Evolutionary conservation across 2,113 vertebrate genomes (phyloP), one percentile per base, ranked within the genome.

Genomic region (Chionomys nivalis): DNA sequence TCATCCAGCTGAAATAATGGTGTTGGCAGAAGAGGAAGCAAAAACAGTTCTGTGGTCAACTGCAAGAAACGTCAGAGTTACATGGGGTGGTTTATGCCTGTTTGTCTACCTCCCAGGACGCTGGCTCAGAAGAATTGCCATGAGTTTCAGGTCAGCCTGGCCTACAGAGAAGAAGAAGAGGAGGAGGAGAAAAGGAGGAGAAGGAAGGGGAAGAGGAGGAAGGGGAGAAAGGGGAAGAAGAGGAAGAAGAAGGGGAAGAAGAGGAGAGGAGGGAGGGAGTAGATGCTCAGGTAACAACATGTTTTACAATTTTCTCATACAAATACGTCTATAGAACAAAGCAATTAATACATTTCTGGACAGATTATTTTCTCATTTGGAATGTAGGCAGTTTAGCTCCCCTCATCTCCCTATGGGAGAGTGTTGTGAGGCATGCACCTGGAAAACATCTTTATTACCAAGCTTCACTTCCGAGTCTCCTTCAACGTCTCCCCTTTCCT

Each of bases 201-300:
- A 7, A 24, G 21, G 3, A 28, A 8, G 7, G 24, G 23, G 23
- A 58, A 61, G 1, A 7, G 6, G 58, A 61, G 21, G 2, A 47
- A 8, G 7, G 24, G 23, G 23, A 58, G 11, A 63, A 16, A 19
- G 28, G 16, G 55, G 23, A 8, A 24, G 23, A 21, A 8, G 23
- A 21, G 3, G 26, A 21, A 9, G 10, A 7, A 0, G 49, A 77
- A 77, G 0, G 2, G 10, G 13, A 24, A 2, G 28, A 33, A 0
- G 5, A 5, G 33, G 23, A 17, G 19, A 3, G 73, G 66, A 68
- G 1, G 1, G 1, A 14, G 14, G 66, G 55, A 10, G 3, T 36
- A 12, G 92, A 36, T 61, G 55, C 58, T 28, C 36, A 93, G 39
- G 24, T 52, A 23, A 33, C 44, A 78, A 79, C 1, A 89, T 3